Percentiles rank a stretch among this genome's conserved stretches.
phyloP scores from a whole-genome alignment of 2,797 vertebrate genomes.

The Limnodromus scolopaceus region DNA sequence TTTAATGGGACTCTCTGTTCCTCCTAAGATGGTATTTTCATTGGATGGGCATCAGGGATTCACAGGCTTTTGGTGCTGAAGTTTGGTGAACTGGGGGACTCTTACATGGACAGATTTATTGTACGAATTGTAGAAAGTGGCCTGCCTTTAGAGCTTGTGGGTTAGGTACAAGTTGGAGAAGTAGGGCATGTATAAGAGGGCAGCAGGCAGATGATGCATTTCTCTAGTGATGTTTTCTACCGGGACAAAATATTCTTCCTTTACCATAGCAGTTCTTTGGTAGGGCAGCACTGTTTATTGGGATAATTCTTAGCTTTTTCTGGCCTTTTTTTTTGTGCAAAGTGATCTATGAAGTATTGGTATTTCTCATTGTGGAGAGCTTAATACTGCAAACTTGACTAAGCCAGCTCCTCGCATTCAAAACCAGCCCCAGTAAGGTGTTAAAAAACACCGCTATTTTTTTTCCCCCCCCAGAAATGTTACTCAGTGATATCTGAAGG shows the following conservation, averaged over 20 bases:
- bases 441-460: background rate
- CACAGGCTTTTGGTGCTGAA: background rate
- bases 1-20: background rate
- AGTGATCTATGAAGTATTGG: background rate
- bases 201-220: background rate
- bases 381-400: background rate
- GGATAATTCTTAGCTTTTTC: background rate
- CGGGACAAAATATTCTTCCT: background rate
- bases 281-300: background rate
- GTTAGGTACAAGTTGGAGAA: background rate
- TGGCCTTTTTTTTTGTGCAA: background rate
- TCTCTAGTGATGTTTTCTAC: background rate
- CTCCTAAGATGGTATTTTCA: background rate
- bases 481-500: fast-evolving
- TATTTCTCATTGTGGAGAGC: background rate
- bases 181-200: fast-evolving
- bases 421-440: background rate
- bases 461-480: background rate
- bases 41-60: background rate
- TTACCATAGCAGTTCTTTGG: background rate
- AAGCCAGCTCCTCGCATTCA: background rate
- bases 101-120: background rate
- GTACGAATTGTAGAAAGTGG: background rate
- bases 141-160: background rate
- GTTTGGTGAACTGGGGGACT: background rate